A percentile compares a stretch with the other conserved stretches of the same genome.
phyloP scores from a whole-genome alignment of 2,797 vertebrate genomes.

The Oreochromis grahami region DNA sequence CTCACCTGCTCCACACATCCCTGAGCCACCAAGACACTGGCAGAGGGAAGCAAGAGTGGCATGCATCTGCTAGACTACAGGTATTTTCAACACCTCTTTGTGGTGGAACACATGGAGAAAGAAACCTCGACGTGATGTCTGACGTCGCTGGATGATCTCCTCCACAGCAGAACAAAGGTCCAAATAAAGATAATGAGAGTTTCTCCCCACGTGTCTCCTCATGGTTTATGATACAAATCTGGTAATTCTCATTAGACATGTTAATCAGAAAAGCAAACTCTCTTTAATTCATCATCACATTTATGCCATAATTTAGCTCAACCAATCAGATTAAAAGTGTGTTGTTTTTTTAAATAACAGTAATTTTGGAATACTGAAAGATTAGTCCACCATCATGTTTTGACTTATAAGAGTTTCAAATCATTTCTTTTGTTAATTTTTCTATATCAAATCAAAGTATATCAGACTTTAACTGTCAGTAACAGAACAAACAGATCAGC shows the following conservation, averaged over 20 bases:
- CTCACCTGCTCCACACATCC: background rate
- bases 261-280: background rate
- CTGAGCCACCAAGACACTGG: rapidly evolving
- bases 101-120: background rate
- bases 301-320: rapidly evolving
- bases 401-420: rapidly evolving
- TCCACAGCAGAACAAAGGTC: background rate
- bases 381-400: background rate
- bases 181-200: background rate
- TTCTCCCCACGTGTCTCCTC: background rate
- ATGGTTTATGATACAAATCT: background rate
- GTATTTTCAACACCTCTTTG: background rate
- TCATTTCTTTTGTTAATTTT: rapidly evolving
- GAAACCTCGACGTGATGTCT: rapidly evolving
- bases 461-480: rapidly evolving
- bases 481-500: background rate
- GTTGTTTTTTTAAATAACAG: background rate
- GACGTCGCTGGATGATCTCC: background rate
- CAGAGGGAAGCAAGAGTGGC: background rate
- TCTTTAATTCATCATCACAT: background rate
- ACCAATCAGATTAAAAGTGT: rapidly evolving
- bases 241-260: background rate
- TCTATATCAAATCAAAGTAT: background rate
- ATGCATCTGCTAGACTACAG: rapidly evolving
- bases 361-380: background rate